Base-by-base conservation (phyloP, 2,113 vertebrate genomes). In the Cygnus atratus region DNA sequence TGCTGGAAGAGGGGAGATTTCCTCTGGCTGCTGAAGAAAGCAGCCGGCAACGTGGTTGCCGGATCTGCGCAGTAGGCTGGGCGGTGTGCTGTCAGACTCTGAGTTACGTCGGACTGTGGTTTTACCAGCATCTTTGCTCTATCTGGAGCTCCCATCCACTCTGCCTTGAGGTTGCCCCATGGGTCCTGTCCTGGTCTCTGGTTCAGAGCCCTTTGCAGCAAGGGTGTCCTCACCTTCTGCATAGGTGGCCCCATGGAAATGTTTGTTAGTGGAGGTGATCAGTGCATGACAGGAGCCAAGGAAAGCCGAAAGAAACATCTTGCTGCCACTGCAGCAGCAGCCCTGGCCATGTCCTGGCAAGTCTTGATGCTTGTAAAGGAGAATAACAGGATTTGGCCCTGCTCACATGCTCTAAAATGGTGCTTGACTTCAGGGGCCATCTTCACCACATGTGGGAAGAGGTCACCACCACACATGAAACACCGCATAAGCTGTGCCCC, bases 71-170 rank as follows among this genome's bases (percentile, higher is more conserved):
- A 31, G 59, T 13, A 15, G 50, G 44, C 2, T 2, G 35, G 66
- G 66, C 46, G 3, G 41, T 0, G 22, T 1, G 4, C 35, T 35
- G 35, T 6, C 29, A 29, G 8, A n/a, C 52, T 3, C 33, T 2
- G 39, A 61, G 39, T 33, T 33, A 61, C 0, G 0, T 10, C 2
- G 5, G 59, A 31, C 12, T 31, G 2, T 0, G 1, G 31, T 19
- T 31, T 58, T 31, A 29, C 55, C 5, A 0, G 2, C 2, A 1
- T 19, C 11, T 20, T 19, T 31, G 46, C 55, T 55, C n/a, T 6
- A 0, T 6, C 44, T 37, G 48, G 62, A 63, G n/a, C 43, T 63
- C 22, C n/a, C 0, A 1, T 13, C 14, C 11, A 5, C 58, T n/a
- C 52, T 62, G 54, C 46, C 35, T 10, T 9, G n/a, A 31, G 37